phyloP scores from a whole-genome alignment of 2,797 vertebrate genomes.

The Delichon dasypus region DNA sequence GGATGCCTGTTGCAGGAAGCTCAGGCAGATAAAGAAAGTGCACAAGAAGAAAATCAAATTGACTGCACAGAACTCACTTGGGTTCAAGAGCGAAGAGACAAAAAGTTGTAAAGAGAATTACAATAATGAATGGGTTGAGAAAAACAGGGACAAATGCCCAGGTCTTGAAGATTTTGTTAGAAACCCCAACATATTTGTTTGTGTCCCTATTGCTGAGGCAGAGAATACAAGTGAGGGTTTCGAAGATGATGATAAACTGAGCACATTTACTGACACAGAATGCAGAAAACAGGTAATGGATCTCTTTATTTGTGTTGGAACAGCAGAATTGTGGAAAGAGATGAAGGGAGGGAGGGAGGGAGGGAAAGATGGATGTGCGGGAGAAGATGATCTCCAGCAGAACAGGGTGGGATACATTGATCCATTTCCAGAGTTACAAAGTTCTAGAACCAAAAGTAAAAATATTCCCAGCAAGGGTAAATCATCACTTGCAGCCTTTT shows the following conservation, averaged over 20 bases:
- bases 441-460: neutral
- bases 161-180: conserved; percentile 83
- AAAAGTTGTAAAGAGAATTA: conserved; percentile 68
- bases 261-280: conserved; percentile 52
- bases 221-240: conserved; percentile 89
- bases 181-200: conserved; percentile 83
- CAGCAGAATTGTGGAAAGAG: neutral
- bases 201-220: conserved; percentile 91
- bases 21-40: conserved; percentile 77
- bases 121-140: conserved; percentile 59
- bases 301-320: neutral
- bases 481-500: neutral
- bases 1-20: conserved; percentile 78
- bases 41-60: conserved; percentile 75
- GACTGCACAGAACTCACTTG: conserved; percentile 55
- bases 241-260: conserved; percentile 79
- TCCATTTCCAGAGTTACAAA: neutral
- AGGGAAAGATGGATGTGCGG: accelerated
- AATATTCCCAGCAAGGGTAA: neutral
- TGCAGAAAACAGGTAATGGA: conserved; percentile 62
- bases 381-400: neutral
- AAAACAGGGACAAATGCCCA: conserved; percentile 69
- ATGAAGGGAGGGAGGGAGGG: neutral
- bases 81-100: neutral
- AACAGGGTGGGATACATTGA: neutral